Conservation (phyloP, 2,797 vertebrate species). For the Lateolabrax maculatus region DNA sequence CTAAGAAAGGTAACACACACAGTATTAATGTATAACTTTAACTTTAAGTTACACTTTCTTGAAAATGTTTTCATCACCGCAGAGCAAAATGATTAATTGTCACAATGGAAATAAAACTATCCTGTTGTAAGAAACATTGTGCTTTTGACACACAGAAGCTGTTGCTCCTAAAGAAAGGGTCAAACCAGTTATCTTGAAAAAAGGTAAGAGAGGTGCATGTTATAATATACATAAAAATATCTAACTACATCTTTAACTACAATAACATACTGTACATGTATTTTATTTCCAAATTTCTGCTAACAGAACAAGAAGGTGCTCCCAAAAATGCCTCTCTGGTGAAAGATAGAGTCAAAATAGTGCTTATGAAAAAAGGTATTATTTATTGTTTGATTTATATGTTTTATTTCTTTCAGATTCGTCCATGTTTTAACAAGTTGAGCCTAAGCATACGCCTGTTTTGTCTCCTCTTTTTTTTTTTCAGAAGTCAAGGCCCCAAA, state of each 20-base stretch:
- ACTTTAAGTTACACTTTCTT: background rate
- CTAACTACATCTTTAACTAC: background rate
- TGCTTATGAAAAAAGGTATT: conserved; percentile 70
- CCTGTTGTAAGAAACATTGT: background rate
- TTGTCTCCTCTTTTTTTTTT: background rate
- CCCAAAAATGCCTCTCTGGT: conserved; percentile 64
- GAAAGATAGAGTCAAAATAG: conserved; percentile 65
- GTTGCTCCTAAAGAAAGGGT: conserved; percentile 61
- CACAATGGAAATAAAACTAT: background rate
- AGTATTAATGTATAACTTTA: background rate
- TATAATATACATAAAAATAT: background rate
- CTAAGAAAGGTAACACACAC: conserved; percentile 61
- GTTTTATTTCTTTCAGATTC: background rate
- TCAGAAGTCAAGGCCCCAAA: conserved; percentile 48
- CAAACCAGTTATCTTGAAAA: conserved; percentile 59
- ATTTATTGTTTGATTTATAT: background rate
- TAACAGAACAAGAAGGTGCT: conserved; percentile 38
- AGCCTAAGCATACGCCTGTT: background rate
- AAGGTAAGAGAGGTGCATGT: conserved; percentile 55
- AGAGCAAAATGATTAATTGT: background rate
- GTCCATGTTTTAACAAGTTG: background rate
- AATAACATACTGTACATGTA: background rate
- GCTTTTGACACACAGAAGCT: conserved; percentile 58
- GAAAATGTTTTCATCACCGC: background rate
- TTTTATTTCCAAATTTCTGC: background rate